Percentiles rank a stretch among this genome's conserved stretches.
Evolutionary conservation across 2,113 vertebrate genomes (phyloP).

Genomic region (Gallinago paraguaiae): DNA sequence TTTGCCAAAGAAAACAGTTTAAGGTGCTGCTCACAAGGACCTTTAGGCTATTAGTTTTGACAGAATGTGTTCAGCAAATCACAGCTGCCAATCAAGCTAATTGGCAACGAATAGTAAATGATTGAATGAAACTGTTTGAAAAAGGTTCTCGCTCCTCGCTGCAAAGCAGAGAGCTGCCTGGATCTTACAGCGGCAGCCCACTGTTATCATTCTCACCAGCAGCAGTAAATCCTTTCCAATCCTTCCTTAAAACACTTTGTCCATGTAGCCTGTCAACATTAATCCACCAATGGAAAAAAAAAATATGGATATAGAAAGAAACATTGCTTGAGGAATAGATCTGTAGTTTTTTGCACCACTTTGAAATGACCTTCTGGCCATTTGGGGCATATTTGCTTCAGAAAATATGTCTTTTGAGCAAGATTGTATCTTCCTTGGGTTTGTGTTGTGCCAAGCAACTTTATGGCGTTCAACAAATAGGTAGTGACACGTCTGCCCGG

Average conservation of each 20-base stretch:
- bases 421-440: neutral
- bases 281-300: slow-evolving; percentile 40
- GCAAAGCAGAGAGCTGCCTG: slow-evolving; percentile 16
- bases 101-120: slow-evolving; percentile 47
- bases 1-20: slow-evolving; percentile 47
- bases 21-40: slow-evolving; percentile 37
- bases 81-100: slow-evolving; percentile 61
- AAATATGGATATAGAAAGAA: slow-evolving; percentile 40
- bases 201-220: slow-evolving; percentile 65
- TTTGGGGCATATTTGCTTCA: slow-evolving; percentile 6
- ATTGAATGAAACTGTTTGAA: slow-evolving; percentile 9
- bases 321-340: slow-evolving; percentile 40
- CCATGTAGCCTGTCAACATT: slow-evolving; percentile 60
- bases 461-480: neutral
- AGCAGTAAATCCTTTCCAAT: slow-evolving; percentile 65
- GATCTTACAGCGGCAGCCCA: slow-evolving; percentile 13
- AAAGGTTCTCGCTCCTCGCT: neutral
- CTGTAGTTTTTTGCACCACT: slow-evolving; percentile 39
- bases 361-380: slow-evolving; percentile 30
- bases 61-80: slow-evolving; percentile 4
- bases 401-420: slow-evolving; percentile 3
- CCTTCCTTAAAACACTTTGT: slow-evolving; percentile 65
- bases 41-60: slow-evolving; percentile 45
- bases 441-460: slow-evolving; percentile 24
- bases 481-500: neutral